A percentile compares a stretch with the other conserved stretches of the same genome.
phyloP scores from a whole-genome alignment of 2,888 invertebrate genomes.

The Dicranocentrus wangi region DNA sequence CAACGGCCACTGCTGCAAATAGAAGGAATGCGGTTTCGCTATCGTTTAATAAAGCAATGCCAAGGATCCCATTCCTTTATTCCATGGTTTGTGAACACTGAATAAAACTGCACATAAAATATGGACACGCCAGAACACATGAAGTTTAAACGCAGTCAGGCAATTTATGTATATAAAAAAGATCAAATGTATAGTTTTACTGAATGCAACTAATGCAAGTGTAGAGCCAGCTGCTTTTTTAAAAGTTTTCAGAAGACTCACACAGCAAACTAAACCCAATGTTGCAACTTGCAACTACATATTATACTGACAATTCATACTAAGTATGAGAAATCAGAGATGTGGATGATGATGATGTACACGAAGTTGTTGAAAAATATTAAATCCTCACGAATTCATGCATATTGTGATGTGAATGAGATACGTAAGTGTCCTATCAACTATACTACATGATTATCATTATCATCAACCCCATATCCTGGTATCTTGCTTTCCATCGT shows the following conservation, averaged over 20 bases:
- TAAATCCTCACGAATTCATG: slow-evolving; percentile 28
- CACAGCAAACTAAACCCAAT: neutral
- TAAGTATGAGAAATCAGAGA: neutral
- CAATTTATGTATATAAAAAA: no score
- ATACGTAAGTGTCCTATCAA: neutral
- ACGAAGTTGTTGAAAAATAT: slow-evolving; percentile 48
- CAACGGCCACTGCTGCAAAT: neutral
- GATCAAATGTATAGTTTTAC: no score
- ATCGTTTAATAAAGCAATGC: slow-evolving; percentile 18
- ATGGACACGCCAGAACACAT: neutral
- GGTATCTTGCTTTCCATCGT: slow-evolving; percentile 18
- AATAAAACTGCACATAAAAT: slow-evolving; percentile 1
- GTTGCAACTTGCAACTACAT: neutral
- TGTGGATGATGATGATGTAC: slow-evolving; percentile 51
- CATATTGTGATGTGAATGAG: neutral
- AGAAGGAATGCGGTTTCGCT: neutral
- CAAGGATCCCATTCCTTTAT: slow-evolving; percentile 30
- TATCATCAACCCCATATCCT: slow-evolving; percentile 17
- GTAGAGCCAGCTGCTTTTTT: neutral
- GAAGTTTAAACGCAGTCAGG: no score
- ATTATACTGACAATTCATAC: slow-evolving; percentile 21
- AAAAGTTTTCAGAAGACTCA: neutral
- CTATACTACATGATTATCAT: slow-evolving; percentile 8
- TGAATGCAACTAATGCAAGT: no score
- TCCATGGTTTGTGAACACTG: slow-evolving; percentile 29